Conservation (phyloP, 2,113 vertebrate genomes). For the Potamarius usumacintae region DNA sequence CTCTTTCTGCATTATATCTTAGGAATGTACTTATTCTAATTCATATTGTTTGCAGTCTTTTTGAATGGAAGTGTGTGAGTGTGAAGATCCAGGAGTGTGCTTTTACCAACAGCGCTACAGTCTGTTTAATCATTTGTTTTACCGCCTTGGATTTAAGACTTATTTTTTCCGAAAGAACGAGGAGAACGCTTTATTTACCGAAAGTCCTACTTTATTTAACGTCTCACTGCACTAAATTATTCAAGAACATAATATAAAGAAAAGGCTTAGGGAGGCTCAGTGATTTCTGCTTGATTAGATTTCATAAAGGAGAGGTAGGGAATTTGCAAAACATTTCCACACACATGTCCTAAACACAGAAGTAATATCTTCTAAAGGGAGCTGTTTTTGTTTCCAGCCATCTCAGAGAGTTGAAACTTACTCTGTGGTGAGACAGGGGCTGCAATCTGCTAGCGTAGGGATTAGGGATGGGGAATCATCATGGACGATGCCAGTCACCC, state of each 20-base stretch:
- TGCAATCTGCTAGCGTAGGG: neutral
- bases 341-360: conserved; percentile 7
- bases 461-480: neutral
- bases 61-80: neutral
- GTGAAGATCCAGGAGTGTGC: neutral
- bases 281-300: conserved; percentile 26
- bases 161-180: neutral
- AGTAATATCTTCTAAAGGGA: neutral
- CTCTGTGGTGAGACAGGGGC: neutral
- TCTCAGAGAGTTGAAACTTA: neutral
- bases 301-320: conserved; percentile 13
- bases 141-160: conserved; percentile 1
- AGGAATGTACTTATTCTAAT: neutral
- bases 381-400: neutral
- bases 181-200: conserved; percentile 25
- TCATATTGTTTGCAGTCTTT: conserved; percentile 1
- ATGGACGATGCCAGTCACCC: too few relatives aligned
- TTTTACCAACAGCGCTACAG: conserved; percentile 8
- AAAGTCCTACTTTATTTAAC: conserved; percentile 41
- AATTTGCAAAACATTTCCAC: neutral
- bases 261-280: conserved; percentile 32
- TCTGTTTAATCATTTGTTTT: conserved; percentile 19
- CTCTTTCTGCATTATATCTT: neutral
- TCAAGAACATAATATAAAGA: conserved; percentile 27
- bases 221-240: conserved; percentile 39